phyloP scores from a whole-genome alignment of 2,888 invertebrate species.

The Nomada fucata region DNA sequence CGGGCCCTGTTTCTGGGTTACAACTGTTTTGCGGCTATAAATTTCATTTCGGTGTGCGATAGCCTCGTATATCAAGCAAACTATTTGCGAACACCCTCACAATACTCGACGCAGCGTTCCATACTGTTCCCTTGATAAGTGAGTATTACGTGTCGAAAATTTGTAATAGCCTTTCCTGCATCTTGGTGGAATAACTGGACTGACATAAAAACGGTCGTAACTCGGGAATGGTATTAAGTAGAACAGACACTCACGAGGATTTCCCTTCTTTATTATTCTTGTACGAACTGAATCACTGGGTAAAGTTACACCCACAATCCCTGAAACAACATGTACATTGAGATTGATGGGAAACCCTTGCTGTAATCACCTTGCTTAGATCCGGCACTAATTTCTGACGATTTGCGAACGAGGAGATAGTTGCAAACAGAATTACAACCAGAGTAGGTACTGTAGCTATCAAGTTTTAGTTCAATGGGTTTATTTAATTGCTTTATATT shows the following conservation, averaged over 20 bases:
- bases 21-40: slow-evolving; percentile 16
- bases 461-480: no score
- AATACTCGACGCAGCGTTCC: background rate
- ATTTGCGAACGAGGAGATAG: background rate
- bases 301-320: background rate
- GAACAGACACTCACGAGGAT: background rate
- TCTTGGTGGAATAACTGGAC: background rate
- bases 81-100: slow-evolving; percentile 4
- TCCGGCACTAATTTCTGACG: background rate
- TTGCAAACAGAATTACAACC: background rate
- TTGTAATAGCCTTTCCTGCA: background rate
- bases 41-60: slow-evolving; percentile 5
- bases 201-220: background rate
- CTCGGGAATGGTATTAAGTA: background rate
- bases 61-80: background rate
- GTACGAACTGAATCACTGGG: background rate
- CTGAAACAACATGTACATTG: background rate
- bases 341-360: background rate
- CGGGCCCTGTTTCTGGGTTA: background rate
- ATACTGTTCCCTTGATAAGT: background rate
- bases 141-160: slow-evolving; percentile 30
- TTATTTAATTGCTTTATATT: no score
- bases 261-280: slow-evolving; percentile 1
- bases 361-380: background rate
- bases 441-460: no score